These are phyloP conservation scores for Drosophila paulistorum DNA, from an alignment of 1,140 invertebrate genomes.

Conservation along the genomic window DNA sequence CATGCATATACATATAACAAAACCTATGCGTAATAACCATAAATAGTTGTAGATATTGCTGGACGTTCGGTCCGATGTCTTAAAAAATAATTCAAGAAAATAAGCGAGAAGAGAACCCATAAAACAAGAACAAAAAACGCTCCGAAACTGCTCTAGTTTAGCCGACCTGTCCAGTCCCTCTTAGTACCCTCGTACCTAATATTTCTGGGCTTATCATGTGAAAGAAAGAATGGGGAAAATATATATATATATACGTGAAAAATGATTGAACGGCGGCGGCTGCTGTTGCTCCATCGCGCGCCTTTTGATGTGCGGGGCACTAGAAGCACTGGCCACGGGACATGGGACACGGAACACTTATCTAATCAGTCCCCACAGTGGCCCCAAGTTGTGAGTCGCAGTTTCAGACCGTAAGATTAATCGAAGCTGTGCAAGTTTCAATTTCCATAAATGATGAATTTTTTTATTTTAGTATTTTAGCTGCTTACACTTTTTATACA, in stretches of 20 bases:
- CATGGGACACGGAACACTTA: slow-evolving; percentile 21
- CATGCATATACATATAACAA: neutral
- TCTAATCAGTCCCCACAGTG: slow-evolving; percentile 50
- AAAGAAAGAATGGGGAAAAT: neutral
- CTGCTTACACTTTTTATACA: neutral
- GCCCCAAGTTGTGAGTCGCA: slow-evolving; percentile 27
- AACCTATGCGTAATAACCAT: slow-evolving; percentile 38
- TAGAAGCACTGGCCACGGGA: too few species aligned
- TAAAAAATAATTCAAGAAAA: neutral
- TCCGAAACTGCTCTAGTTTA: slow-evolving; percentile 17
- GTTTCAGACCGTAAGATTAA: slow-evolving; percentile 38
- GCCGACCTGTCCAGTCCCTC: neutral
- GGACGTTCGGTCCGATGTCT: neutral
- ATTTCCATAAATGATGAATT: slow-evolving; percentile 3
- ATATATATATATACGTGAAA: neutral
- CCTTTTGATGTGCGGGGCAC: slow-evolving; percentile 55
- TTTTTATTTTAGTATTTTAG: slow-evolving; percentile 11
- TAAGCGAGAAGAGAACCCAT: too few species aligned
- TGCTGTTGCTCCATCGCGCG: slow-evolving; percentile 33
- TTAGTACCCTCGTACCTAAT: slow-evolving; percentile 2
- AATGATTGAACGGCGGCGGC: slow-evolving; percentile 64
- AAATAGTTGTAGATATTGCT: slow-evolving; percentile 51
- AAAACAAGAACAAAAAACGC: neutral
- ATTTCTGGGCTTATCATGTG: slow-evolving; percentile 46
- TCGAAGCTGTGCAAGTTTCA: slow-evolving; percentile 39